Base-by-base conservation (phyloP, 2,888 invertebrate genomes). In the Falcaria lacertinaria region DNA sequence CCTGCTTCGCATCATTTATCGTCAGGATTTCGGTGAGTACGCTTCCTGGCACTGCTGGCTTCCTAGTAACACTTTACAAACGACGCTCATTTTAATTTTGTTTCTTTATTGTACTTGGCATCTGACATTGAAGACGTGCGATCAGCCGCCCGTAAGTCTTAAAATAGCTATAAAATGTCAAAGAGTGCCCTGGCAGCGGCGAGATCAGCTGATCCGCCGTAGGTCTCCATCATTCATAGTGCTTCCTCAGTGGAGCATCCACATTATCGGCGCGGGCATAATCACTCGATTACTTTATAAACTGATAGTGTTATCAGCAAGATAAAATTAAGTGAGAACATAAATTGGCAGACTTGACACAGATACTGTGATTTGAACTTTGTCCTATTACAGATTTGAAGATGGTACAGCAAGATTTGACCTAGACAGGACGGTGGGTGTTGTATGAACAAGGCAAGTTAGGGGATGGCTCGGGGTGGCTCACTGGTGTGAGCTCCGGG, bases 331-430 rank as follows among this genome's bases (percentile, higher is more conserved):
- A 28, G 56, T 54, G 60, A 58, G n/a, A 61, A 58, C 57, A 64
- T 69, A 59, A 49, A 69, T 69, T 63, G 56, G 53, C 60, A 62
- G 49, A 69, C 60, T 71, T 69, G 63, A 69, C 65, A 69, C 44
- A 53, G 58, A 62, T 60, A 50, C 58, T 64, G 74, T 75, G 66
- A 70, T 70, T 74, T 73, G 61, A 70, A 69, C 52, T 66, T 61
- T 66, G 62, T 65, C 54, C 56, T 61, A 52, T 82, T 85, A 50
- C 89, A 89, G 89, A 88, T 82, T 78, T 88, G 71, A 90, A 90
- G 75, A 90, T 90, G 90, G 90, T 90, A 81, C 90, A 90, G 76
- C 90, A 89, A 71, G 90, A 90, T 86, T 84, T 89, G 81, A 90
- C 90, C 77, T 90, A 90, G 89, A 70, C 60, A 65, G 60, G 56